Conservation (phyloP, 2,888 invertebrate genomes). For the Drosophila meridiana region DNA sequence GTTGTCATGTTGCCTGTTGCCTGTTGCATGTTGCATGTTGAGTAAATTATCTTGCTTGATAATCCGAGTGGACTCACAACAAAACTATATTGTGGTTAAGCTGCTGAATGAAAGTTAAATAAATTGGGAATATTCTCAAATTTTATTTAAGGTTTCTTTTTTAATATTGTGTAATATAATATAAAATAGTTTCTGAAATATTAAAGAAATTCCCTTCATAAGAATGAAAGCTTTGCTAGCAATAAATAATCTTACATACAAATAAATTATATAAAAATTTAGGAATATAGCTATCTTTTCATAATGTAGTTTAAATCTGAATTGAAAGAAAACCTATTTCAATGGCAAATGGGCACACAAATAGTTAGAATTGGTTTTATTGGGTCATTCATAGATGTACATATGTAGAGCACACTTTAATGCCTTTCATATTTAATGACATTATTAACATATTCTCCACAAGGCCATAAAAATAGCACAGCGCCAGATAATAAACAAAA, state of each 20-base stretch:
- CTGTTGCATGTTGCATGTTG: background rate
- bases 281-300: background rate
- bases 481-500: slow-evolving; percentile 3
- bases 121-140: background rate
- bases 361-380: slow-evolving; percentile 5
- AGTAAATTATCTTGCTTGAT: slow-evolving; percentile 3
- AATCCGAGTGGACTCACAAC: background rate
- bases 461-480: background rate
- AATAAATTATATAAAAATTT: background rate
- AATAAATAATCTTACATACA: background rate
- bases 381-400: background rate
- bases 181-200: background rate
- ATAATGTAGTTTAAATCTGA: background rate
- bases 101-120: background rate
- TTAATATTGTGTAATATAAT: background rate
- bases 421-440: background rate
- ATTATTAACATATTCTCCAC: background rate
- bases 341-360: slow-evolving; percentile 10
- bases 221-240: background rate
- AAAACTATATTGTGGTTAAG: slow-evolving; percentile 9
- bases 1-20: background rate
- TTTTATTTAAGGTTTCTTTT: background rate
- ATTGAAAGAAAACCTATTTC: background rate
- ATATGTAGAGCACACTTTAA: background rate
- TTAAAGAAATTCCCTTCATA: background rate